Percentiles rank a stretch among this genome's conserved stretches.
Evolutionary conservation across 2,797 vertebrate genomes (phyloP).

Genomic region (Hipposideros larvatus): DNA sequence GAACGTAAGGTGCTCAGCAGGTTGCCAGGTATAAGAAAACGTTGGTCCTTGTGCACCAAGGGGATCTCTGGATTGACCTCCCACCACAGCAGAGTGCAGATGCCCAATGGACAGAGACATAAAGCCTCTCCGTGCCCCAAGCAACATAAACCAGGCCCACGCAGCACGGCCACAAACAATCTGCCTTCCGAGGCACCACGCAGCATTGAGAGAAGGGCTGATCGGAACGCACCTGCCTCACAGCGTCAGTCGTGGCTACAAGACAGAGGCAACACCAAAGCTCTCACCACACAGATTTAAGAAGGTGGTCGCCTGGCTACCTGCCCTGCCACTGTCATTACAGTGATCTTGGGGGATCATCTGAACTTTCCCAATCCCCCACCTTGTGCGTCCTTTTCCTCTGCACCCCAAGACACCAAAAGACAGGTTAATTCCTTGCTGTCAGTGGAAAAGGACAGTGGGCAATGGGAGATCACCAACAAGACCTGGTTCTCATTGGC

Average conservation of each 20-base stretch:
- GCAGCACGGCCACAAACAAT: too few relatives aligned
- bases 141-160: background rate
- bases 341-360: too few relatives aligned
- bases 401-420: background rate
- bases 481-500: background rate
- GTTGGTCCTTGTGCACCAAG: background rate
- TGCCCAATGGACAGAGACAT: background rate
- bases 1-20: background rate
- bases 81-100: rapidly evolving
- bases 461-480: background rate
- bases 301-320: background rate
- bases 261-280: rapidly evolving
- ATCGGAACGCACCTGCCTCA: background rate
- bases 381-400: background rate
- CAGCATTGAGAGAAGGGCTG: background rate
- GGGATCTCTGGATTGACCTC: too few relatives aligned
- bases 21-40: background rate
- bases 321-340: background rate
- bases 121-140: rapidly evolving
- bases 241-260: background rate
- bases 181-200: background rate
- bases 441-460: background rate
- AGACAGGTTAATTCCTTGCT: background rate
- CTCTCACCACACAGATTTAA: background rate
- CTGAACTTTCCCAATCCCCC: background rate